phyloP scores from a whole-genome alignment of 2,888 invertebrate species.

The Taenaris catops region DNA sequence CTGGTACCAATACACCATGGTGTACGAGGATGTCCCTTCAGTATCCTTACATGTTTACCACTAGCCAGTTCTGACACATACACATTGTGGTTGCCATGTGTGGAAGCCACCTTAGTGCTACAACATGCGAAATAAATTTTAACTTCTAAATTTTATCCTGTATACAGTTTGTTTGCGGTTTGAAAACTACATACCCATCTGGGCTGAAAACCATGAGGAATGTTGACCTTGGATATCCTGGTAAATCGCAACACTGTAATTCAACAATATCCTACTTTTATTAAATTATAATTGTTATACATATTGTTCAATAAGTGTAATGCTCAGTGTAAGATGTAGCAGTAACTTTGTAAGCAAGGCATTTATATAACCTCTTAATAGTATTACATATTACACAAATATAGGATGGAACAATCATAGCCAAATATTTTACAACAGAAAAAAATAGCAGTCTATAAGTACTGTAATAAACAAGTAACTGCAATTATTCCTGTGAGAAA shows the following conservation, averaged over 20 bases:
- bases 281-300: too few relatives aligned
- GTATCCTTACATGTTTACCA: constrained; percentile 87
- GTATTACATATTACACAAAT: too few relatives aligned
- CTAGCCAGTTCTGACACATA: constrained; percentile 90
- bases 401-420: too few relatives aligned
- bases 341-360: too few relatives aligned
- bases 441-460: too few relatives aligned
- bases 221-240: constrained; percentile 88
- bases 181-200: constrained; percentile 83
- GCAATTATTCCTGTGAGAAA: too few relatives aligned
- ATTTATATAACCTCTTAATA: too few relatives aligned
- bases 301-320: too few relatives aligned
- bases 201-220: constrained; percentile 94
- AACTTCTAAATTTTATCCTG: not conserved
- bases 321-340: too few relatives aligned
- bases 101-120: constrained; percentile 90
- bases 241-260: constrained; percentile 83
- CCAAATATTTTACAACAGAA: too few relatives aligned
- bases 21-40: constrained; percentile 91
- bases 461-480: too few relatives aligned
- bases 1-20: constrained; percentile 95
- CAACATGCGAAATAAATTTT: constrained; percentile 23
- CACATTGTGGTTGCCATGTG: constrained; percentile 94
- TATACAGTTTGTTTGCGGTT: not conserved
- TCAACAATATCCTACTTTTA: constrained; percentile 39